Evolutionary conservation across 2,797 vertebrate genomes (phyloP).

Genomic region (Sebastes itinus): DNA sequence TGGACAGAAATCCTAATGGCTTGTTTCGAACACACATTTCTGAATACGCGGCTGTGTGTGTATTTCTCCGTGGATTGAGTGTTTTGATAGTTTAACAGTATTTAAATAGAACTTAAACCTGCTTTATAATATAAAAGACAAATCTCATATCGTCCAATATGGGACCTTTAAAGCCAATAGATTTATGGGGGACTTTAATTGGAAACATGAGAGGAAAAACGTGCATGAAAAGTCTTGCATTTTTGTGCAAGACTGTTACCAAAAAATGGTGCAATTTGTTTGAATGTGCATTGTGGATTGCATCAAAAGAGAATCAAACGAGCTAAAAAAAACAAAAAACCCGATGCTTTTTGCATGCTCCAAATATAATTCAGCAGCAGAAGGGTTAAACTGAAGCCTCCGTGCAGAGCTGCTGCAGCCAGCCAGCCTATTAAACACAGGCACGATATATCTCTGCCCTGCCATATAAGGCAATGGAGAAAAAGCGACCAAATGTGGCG

Average conservation of each 20-base stretch:
- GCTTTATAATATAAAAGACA: too few species aligned
- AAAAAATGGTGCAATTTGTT: neutral
- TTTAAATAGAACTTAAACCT: too few species aligned
- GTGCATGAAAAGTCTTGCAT: neutral
- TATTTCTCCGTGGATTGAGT: too few species aligned
- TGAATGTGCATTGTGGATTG: accelerated
- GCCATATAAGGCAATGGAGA: constrained; percentile 86
- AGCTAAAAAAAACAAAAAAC: neutral
- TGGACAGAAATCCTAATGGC: too few species aligned
- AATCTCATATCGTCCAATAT: too few species aligned
- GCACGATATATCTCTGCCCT: constrained; percentile 81
- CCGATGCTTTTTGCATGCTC: constrained; percentile 13
- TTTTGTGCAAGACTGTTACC: neutral
- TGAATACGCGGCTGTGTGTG: too few species aligned
- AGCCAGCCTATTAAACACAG: constrained; percentile 80
- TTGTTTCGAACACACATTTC: too few species aligned
- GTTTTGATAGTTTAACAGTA: too few species aligned
- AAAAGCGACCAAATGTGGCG: constrained; percentile 67
- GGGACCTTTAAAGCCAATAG: constrained; percentile 4
- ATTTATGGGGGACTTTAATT: constrained; percentile 62
- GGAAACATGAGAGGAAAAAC: constrained; percentile 35
- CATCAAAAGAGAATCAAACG: neutral
- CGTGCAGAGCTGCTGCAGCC: constrained; percentile 75
- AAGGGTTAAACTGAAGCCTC: constrained; percentile 82
- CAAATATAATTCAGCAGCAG: constrained; percentile 77